Conservation (phyloP, 1,140 invertebrate species). For the Drosophila sechellia region DNA sequence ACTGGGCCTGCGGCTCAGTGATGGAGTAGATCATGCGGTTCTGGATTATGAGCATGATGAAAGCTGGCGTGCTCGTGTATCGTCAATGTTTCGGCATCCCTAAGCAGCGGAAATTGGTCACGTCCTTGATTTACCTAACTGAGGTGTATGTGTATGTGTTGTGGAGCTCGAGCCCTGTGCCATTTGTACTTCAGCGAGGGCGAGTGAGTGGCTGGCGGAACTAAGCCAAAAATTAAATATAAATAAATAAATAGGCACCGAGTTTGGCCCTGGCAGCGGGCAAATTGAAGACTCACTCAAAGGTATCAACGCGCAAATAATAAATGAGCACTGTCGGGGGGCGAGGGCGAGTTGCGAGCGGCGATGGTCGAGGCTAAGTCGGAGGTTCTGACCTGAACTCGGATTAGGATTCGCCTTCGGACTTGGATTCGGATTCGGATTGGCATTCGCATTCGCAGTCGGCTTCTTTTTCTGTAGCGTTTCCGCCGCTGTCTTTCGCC, state of each 20-base stretch:
- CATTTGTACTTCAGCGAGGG: too few relatives aligned
- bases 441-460: neutral
- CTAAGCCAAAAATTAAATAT: constrained; percentile 59
- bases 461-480: constrained; percentile 40
- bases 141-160: too few relatives aligned
- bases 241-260: constrained; percentile 67
- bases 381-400: constrained; percentile 22
- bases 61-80: too few relatives aligned
- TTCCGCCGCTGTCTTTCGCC: constrained; percentile 27
- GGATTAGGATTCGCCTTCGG: neutral
- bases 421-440: neutral
- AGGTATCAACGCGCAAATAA: constrained; percentile 81
- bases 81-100: too few relatives aligned
- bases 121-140: too few relatives aligned
- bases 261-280: constrained; percentile 39
- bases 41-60: too few relatives aligned
- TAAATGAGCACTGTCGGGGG: constrained; percentile 43
- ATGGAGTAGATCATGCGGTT: neutral
- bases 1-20: neutral
- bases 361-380: neutral
- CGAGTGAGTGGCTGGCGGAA: neutral
- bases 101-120: too few relatives aligned
- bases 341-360: neutral
- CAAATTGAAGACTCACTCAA: constrained; percentile 75
- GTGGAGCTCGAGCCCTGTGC: too few relatives aligned